Conservation (phyloP, 2,113 vertebrate species). For the Petrocephalus microphthalmus region DNA sequence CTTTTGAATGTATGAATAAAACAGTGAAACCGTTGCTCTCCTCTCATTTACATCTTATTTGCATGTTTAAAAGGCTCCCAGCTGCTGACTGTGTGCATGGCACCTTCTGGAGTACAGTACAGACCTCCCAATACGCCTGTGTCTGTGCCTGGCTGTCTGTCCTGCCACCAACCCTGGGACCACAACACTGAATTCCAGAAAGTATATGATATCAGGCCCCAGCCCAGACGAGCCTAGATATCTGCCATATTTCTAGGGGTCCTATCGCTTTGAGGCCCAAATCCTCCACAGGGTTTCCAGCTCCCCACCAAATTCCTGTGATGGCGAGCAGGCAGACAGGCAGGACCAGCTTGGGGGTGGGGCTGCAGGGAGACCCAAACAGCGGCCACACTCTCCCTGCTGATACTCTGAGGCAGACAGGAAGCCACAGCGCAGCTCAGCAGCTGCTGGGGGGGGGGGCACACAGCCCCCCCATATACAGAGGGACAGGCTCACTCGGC, state of each 20-base stretch:
- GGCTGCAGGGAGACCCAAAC: neutral
- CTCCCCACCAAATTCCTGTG: neutral
- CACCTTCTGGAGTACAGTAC: neutral
- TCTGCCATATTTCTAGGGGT: neutral
- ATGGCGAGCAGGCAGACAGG: neutral
- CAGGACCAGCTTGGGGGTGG: neutral
- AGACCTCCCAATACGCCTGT: neutral
- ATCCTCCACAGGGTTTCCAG: neutral
- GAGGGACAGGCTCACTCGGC: too few species aligned
- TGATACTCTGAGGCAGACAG: neutral
- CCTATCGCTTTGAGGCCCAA: neutral
- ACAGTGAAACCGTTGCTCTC: neutral
- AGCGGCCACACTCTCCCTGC: neutral
- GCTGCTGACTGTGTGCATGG: neutral
- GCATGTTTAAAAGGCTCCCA: neutral
- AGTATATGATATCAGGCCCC: neutral
- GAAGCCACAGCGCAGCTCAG: neutral
- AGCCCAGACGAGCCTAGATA: neutral
- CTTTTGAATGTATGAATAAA: conserved; percentile 6
- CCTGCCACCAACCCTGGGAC: neutral
- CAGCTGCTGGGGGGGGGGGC: too few species aligned
- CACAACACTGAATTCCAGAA: neutral
- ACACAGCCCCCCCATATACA: too few species aligned
- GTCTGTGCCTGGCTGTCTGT: neutral
- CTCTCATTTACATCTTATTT: neutral